Evolutionary conservation across 2,113 vertebrate genomes (phyloP).

Genomic region (Bombycilla garrulus): DNA sequence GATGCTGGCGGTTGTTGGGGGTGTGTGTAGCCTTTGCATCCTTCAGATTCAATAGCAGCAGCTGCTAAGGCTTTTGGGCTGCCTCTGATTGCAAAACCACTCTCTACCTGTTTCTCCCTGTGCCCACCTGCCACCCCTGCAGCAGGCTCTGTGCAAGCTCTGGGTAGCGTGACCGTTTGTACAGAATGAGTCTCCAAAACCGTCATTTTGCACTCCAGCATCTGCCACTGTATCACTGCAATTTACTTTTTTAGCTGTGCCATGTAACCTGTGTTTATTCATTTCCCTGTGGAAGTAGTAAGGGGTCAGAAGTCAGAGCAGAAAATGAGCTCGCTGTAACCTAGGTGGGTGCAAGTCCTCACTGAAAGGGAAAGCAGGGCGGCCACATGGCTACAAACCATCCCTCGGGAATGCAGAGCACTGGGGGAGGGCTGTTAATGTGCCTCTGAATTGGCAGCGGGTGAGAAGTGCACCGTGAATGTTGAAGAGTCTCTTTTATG

Average conservation of each 20-base stretch:
- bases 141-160: not conserved
- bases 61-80: constrained; percentile 53
- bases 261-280: not conserved
- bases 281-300: not conserved
- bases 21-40: constrained; percentile 5
- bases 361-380: not conserved
- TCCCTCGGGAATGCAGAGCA: not conserved
- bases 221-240: not conserved
- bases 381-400: not conserved
- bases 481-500: not conserved
- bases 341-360: not conserved
- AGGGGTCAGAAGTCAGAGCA: not conserved
- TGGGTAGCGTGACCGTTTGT: not conserved
- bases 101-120: not conserved
- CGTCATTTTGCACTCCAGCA: not conserved
- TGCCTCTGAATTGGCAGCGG: not conserved
- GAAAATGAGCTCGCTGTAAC: not conserved
- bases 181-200: not conserved
- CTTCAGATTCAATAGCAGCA: constrained; percentile 46
- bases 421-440: not conserved
- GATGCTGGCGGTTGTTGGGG: not conserved
- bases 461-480: not conserved
- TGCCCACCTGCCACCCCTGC: not conserved
- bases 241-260: not conserved
- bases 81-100: not conserved